Conservation (phyloP, 2,888 invertebrate genomes). For the Torymus auratus region DNA sequence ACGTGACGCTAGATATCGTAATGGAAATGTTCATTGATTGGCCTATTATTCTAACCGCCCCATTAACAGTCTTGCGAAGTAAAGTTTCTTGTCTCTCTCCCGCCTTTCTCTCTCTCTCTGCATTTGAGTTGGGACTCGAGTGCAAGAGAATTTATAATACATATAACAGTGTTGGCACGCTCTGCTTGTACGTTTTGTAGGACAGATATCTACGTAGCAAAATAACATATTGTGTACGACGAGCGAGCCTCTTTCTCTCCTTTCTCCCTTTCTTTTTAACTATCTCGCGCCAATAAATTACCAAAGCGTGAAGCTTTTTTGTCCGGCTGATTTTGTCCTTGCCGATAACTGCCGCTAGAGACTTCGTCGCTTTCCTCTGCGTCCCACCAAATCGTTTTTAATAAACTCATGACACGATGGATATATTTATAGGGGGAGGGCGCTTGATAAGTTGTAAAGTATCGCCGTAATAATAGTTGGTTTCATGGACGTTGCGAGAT, state of each 20-base stretch:
- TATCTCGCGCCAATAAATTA: conserved; percentile 36
- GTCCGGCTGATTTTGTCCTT: too few species aligned
- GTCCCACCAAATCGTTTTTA: neutral
- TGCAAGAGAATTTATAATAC: conserved; percentile 53
- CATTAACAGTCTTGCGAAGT: conserved; percentile 35
- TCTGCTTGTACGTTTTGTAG: conserved; percentile 63
- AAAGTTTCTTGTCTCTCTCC: conserved; percentile 32
- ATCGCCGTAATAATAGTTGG: too few species aligned
- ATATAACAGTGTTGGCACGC: conserved; percentile 63
- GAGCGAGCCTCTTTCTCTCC: conserved; percentile 52
- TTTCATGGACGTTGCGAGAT: too few species aligned
- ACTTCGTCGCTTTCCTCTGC: too few species aligned
- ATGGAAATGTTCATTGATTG: conserved; percentile 23
- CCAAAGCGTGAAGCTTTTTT: conserved; percentile 13
- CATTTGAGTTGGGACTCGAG: conserved; percentile 57
- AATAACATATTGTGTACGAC: conserved; percentile 60
- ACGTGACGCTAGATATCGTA: neutral
- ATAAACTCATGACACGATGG: neutral
- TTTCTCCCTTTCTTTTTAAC: conserved; percentile 20
- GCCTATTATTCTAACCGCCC: conserved; percentile 5
- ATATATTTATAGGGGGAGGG: too few species aligned
- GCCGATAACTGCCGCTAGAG: too few species aligned
- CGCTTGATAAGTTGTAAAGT: too few species aligned
- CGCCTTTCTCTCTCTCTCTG: neutral
- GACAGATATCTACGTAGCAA: conserved; percentile 60